These are phyloP conservation scores for Brachionus plicatilis DNA, from an alignment of 1,140 invertebrate genomes.

Conservation along the genomic window DNA sequence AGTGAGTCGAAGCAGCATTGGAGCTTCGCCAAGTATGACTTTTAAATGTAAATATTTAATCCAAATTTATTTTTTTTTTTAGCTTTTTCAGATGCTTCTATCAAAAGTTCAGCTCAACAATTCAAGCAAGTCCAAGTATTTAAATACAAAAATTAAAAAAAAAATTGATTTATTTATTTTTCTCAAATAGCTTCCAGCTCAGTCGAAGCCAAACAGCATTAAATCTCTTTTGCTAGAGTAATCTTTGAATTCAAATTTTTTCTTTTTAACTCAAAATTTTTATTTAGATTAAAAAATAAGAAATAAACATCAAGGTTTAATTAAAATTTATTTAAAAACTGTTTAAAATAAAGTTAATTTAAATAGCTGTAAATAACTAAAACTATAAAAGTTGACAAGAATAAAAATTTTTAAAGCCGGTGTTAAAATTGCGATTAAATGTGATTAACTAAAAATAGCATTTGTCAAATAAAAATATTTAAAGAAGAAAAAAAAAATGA, in stretches of 20 bases:
- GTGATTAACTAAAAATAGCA: background rate
- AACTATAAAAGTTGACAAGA: background rate
- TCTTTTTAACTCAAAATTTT: background rate
- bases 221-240: background rate
- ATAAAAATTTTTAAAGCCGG: slow-evolving; percentile 19
- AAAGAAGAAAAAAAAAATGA: background rate
- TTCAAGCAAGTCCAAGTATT: background rate
- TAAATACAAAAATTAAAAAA: background rate
- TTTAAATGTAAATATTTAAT: background rate
- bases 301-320: background rate
- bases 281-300: background rate
- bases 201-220: background rate
- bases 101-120: background rate
- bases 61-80: background rate
- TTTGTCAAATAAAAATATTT: background rate
- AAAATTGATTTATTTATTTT: background rate
- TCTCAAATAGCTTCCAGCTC: background rate
- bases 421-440: background rate
- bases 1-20: background rate
- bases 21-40: background rate
- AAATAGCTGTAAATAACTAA: slow-evolving; percentile 12
- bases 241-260: background rate
- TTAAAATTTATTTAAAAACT: slow-evolving; percentile 14
- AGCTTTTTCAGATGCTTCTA: background rate
- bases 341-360: background rate